Evolutionary conservation across 2,888 invertebrate genomes (phyloP), one percentile per base, ranked within the genome.

Genomic region (Miltochrista miniata): DNA sequence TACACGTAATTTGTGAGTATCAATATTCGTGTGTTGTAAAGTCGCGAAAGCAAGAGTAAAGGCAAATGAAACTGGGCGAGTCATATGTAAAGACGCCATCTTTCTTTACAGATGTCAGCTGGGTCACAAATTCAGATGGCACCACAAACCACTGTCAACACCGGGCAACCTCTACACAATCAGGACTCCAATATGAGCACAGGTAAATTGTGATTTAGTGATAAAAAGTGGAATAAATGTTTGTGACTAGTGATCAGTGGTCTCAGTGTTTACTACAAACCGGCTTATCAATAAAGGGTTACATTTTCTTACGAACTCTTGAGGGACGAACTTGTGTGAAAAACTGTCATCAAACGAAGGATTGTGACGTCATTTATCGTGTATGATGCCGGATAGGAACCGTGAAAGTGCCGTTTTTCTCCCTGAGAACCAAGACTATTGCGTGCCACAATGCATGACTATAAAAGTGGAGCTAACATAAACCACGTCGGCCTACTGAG

Each of bases 171-270:
- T 92, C 94, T 94, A 93, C 96, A 96, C 94, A 97, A 95, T 95
- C 97, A 97, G 94, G 98, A 98, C 95, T 98, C 98, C 93, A 98
- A 98, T 94, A 97, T 98, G 96, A 98, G 98, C 95, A 97, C 97
- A 94, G 96, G 96, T 96, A 93, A 93, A 92, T 90, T 75, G 83
- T 82, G 85, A 81, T 78, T 82, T 82, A 72, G 88, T 89, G 89
- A 65, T 77, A 78, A 77, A n/a, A 79, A 84, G 87, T 88, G 87
- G 72, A 75, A 72, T 75, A 70, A 74, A 79, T 78, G 75, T 77
- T 63, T 72, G 87, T 87, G 86, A 80, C 71, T 74, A 83, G 87
- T 89, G 87, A 74, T 70, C 75, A 85, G 87, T 90, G 87, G 71
- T 72, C 74, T 66, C 68, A 78, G 85, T 90, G 88, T 87, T 87